Base-by-base conservation (phyloP, 2,113 vertebrate genomes). In the Siniperca knerii region DNA sequence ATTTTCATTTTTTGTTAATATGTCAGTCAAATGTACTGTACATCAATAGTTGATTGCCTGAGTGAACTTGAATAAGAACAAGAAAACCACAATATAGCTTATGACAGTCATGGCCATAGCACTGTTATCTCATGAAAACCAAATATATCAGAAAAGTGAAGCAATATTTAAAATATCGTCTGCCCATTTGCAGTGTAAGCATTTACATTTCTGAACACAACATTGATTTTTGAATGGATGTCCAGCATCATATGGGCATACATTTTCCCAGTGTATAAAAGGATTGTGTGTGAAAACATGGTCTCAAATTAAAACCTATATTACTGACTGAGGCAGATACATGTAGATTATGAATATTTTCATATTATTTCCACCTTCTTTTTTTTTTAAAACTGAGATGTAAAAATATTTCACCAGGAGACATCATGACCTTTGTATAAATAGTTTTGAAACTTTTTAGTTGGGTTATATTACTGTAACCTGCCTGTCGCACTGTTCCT, bases 21-120 rank as follows among this genome's bases (percentile, higher is more conserved):
- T 62, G 13, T 77, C 44, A 84, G 33, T 81, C 42, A 69, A 55
- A 76, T 75, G 55, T 75, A 61, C 76, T 89, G 60, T 86, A 64
- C 57, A 68, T 76, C n/a, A 48, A 66, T 48, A 61, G 33, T 87
- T 54, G 52, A 72, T 68, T 76, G 64, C 84, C 86, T 89, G 81
- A 88, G 83, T 83, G 72, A 90, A 86, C 89, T 90, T 93, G 90
- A 93, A 82, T 42, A 50, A 83, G 40, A 87, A 50, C 23, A 60
- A 82, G 23, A 83, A 84, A 76, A 64, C 13, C 62, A 82, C 57
- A 29, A 16, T 25, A 37, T 46, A 81, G 62, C 37, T 40, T 79
- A 21, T 82, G 42, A 79, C 33, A 78, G 80, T 52, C 64, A 37
- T 44, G 73, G 12, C 75, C 64, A 33, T 44, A 42, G 37, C 58